Conservation (phyloP, 2,113 vertebrate species). For the Gymnogyps californianus region DNA sequence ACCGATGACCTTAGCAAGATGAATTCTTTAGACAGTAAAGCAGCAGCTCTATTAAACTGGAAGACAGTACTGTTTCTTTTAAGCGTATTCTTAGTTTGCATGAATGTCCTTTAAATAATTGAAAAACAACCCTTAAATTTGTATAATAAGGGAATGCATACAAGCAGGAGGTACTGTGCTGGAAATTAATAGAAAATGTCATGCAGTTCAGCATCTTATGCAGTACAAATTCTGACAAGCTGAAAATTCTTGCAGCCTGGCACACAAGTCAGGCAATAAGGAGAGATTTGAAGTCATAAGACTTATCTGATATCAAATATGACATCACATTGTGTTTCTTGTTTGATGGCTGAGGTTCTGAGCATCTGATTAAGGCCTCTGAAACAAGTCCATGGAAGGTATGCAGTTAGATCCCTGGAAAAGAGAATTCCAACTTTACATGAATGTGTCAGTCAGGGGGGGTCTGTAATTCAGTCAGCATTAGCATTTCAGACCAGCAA, state of each 20-base stretch:
- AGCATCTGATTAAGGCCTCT: not conserved
- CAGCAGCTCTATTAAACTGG: not conserved
- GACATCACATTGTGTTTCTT: not conserved
- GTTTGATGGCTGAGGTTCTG: not conserved
- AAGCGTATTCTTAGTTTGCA: not conserved
- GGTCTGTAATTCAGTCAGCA: not conserved
- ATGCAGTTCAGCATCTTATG: not conserved
- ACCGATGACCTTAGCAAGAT: not conserved
- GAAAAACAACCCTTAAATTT: not conserved
- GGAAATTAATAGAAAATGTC: conserved; percentile 14
- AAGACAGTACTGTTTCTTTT: not conserved
- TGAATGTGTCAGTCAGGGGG: not conserved
- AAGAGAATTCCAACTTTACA: not conserved
- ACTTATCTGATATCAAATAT: not conserved
- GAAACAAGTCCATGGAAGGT: not conserved
- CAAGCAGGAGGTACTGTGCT: not conserved
- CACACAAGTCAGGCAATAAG: not conserved
- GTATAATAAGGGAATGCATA: not conserved
- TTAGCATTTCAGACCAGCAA: not conserved
- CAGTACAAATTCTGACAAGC: not conserved
- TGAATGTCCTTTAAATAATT: conserved; percentile 8
- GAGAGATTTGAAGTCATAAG: not conserved
- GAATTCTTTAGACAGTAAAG: not conserved
- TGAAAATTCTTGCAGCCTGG: not conserved
- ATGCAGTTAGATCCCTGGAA: not conserved